A percentile compares a stretch with the other conserved stretches of the same genome.
Evolutionary conservation across 2,113 vertebrate genomes (phyloP).

Genomic region (Stegastes partitus): DNA sequence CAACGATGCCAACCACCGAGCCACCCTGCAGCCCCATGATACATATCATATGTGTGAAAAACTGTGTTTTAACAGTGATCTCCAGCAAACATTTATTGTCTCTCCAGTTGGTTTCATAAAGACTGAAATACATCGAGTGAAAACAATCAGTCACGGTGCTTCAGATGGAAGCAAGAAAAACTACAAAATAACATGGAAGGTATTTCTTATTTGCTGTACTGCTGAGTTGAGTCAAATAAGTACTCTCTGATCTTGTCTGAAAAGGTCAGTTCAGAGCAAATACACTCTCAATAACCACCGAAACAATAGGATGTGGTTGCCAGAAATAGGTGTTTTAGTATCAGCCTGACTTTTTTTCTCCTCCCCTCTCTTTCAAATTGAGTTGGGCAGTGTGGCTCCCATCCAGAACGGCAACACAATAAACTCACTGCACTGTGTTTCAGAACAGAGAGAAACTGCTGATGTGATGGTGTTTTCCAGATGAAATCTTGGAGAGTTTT

Average conservation of each 20-base stretch:
- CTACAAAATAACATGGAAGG: conserved; percentile 11
- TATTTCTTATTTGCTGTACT: conserved; percentile 28
- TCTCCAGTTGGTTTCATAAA: background rate
- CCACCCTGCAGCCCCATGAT: too few species aligned
- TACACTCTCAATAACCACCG: conserved; percentile 10
- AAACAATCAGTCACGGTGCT: background rate
- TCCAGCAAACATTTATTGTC: background rate
- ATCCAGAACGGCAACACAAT: background rate
- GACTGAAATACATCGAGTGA: background rate
- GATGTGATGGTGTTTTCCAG: background rate
- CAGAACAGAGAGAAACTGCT: background rate
- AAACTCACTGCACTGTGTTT: background rate
- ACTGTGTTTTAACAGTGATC: background rate
- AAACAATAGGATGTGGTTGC: conserved; percentile 28
- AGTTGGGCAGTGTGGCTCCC: background rate
- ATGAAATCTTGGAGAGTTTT: background rate
- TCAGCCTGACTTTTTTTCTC: background rate
- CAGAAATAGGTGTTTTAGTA: background rate
- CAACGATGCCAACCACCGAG: too few species aligned
- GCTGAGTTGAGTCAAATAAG: conserved; percentile 16
- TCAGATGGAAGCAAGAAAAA: background rate
- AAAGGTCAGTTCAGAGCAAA: conserved; percentile 32
- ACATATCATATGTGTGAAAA: too few species aligned
- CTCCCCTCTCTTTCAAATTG: background rate
- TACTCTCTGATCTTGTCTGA: conserved; percentile 27